Base-by-base conservation (phyloP, 2,797 vertebrate species). In the Chelonia mydas region DNA sequence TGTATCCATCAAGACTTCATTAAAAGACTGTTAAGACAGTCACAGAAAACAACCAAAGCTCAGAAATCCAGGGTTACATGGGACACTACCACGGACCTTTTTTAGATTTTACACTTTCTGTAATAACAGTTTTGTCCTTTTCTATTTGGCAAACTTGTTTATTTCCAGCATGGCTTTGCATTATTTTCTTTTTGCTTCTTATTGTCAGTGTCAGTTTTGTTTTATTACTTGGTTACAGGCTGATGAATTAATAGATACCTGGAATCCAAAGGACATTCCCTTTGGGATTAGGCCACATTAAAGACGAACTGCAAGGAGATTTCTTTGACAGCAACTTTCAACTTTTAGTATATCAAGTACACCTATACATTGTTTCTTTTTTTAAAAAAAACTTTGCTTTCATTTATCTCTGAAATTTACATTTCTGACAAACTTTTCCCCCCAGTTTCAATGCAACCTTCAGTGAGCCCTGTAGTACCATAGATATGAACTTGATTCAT, bases 191-290 rank as follows among this genome's bases (percentile, higher is more conserved):
- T 78, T 84, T 93, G 61, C 91, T 95, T 87, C 33, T 51, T 92
- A 57, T 50, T 85, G 77, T 11, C 31, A 85, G 3, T 94, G 89
- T 90, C 81, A 86, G 53, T 12, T 90, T 81, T 6, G 72, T 92
- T 94, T 55, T 97, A 88, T 91, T 55, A 41, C 53, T 85, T 50
- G 31, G 55, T 81, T 96, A 95, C 49, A 96, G 85, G 90, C 25
- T 78, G 91, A 92, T 95, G 79, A 95, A 92, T 95, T 97, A 95
- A 95, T 37, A 92, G 57, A 68, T 83, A 94, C 55, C 90, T 94
- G 51, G 59, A 94, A 91, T 91, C 81, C 49, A 54, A 47, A 96
- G 85, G 59, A 85, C 57, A 96, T 96, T 97, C 93, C 16, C 90
- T 41, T 94, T 84, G 68, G 96, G 85, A 94, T 93, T 94, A 83